Evolutionary conservation across 2,113 vertebrate genomes (phyloP), one percentile per base, ranked within the genome.

Genomic region (Leucosticte australis): DNA sequence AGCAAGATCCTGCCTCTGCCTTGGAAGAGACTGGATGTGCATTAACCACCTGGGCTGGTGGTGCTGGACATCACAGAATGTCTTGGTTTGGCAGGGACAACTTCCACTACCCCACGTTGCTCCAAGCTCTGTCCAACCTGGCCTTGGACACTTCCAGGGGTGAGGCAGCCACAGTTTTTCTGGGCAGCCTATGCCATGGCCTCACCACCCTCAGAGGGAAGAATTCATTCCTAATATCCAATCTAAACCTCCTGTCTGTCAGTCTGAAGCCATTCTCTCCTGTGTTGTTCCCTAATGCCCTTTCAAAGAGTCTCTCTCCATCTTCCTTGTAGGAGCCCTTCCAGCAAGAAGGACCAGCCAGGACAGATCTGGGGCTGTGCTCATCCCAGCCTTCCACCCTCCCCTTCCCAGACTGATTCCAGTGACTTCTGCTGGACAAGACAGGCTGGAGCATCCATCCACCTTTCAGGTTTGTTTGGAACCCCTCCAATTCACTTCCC

Each of bases 91-190:
- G 24, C 53, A 76, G 28, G 15, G 47, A 68, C 53, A 55, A 17
- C 14, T 89, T 55, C 20, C 39, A 60, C n/a, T 13, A 0, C 0
- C 2, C 24, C 87, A 68, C 7, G 16, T 0, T 39, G 24, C 53
- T 75, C 62, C 7, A 7, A 46, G 16, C 53, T 23, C 23, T 0
- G 0, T 75, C n/a, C 39, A 75, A 0, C 24, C 39, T 55, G 19
- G 37, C 11, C n/a, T 18, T 26, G 62, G 15, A 26, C 30, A 27
- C 13, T 55, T 12, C 7, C 24, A 76, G 30, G 24, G 30, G 39
- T 21, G 12, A 2, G 23, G 37, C 37, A 60, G 60, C 33, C 19
- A 28, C 52, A 82, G 37, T 15, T 53, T 30, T 10, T 53, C 17
- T 18, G 52, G 28, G 17, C 17, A 18, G 6, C 52, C 16, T 53